Evolutionary conservation across 2,113 vertebrate species (phyloP).

Genomic region (Crotalus helleri): DNA sequence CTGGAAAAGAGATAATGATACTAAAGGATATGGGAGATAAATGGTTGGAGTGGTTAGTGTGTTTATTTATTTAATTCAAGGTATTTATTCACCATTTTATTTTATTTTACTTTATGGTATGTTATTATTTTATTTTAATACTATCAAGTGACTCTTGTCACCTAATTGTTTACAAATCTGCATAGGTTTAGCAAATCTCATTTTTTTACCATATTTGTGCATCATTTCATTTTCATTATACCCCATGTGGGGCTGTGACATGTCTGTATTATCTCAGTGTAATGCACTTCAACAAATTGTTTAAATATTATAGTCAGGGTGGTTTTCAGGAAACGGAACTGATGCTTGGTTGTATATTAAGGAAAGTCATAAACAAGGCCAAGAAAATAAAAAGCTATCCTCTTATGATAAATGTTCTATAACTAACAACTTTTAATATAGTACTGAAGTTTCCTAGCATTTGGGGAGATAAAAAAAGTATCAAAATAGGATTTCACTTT

Average conservation of each 20-base stretch:
- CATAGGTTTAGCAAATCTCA: background rate
- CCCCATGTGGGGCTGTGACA: background rate
- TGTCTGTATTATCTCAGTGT: background rate
- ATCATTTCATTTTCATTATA: background rate
- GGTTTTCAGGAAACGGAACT: background rate
- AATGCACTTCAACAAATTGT: background rate
- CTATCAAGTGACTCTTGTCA: background rate
- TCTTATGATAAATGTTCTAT: background rate
- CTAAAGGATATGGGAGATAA: background rate
- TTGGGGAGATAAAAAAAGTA: conserved; percentile 4
- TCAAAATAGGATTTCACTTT: background rate
- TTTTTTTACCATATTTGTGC: background rate
- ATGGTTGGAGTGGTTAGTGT: too few species aligned
- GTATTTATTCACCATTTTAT: background rate
- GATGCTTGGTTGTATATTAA: background rate
- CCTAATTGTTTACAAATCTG: background rate
- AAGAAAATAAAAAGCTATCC: background rate
- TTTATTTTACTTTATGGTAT: background rate
- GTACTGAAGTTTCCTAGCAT: background rate
- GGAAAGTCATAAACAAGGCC: conserved; percentile 25
- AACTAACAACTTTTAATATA: conserved; percentile 19
- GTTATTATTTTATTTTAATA: background rate
- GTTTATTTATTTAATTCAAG: background rate
- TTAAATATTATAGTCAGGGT: background rate
- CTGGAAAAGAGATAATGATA: background rate